Base-by-base conservation (phyloP, 2,113 vertebrate genomes). In the Hemichromis elongatus region DNA sequence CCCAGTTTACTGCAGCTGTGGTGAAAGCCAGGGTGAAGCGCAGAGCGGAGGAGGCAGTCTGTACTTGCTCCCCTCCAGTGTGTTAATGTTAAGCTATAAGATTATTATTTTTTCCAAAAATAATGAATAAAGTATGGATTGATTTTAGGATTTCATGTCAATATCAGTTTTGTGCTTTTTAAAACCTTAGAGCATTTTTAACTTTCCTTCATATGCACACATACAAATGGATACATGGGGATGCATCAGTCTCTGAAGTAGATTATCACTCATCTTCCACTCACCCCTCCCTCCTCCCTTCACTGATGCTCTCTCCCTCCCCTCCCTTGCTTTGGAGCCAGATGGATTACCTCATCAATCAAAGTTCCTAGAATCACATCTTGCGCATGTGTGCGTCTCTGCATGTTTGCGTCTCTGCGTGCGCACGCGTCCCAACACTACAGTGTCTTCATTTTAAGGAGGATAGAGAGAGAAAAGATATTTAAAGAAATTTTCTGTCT, bases 291-390 rank as follows among this genome's bases (percentile, higher is more conserved):
- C 47, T 33, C 70, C 80, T 81, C 81, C 70, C 68, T 66, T 45
- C 45, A 4, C 61, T 24, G 75, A 52, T 68, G 77, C 87, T 56
- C 80, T 82, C 78, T 35, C 66, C 61, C 82, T 86, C 81, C 79
- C 85, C 88, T 91, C 88, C 78, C 82, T 84, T n/a, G 85, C 89
- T 70, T 82, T 59, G 47, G 77, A 92, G 90, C 91, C 92, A 94
- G 92, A 93, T 92, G 91, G 87, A 93, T 94, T 92, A 92, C 92
- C 91, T 95, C 92, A 95, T 93, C 93, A 95, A 92, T 95, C 90
- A 91, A 85, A 90, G 86, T 93, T 93, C 90, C 89, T 80, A 92
- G 93, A 92, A 91, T 88, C 83, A 91, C 70, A 35, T 90, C 88
- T 83, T 90, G 40, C 35, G 47, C 73, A 55, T 88, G 77, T 80